Evolutionary conservation across 53 echinoderm and acorn worm genomes (phyloP).

Genomic region (Actinopyga echinites): DNA sequence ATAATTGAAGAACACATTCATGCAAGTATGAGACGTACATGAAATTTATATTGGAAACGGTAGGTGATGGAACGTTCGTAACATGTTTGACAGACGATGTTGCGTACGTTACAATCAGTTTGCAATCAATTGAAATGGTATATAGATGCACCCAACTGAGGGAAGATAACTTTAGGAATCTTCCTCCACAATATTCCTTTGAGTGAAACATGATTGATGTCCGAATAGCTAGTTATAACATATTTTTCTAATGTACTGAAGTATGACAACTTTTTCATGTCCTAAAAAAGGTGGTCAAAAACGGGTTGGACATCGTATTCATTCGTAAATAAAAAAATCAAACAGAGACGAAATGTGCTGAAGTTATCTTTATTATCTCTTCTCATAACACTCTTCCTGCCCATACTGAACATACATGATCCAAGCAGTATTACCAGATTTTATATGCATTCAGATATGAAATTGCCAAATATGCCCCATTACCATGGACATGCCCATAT

Average conservation of each 20-base stretch:
- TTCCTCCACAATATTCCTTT: background rate
- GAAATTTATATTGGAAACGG: background rate
- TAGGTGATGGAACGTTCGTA: constrained; percentile 5
- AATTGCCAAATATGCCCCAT: background rate
- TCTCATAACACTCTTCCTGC: constrained; percentile 9
- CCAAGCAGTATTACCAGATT: background rate
- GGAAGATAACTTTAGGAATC: background rate
- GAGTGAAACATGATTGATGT: constrained; percentile 18
- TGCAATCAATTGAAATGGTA: background rate
- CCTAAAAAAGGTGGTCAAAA: constrained; percentile 5
- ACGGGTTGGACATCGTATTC: background rate
- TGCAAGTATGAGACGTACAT: constrained; percentile 9
- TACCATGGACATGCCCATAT: constrained; percentile 14
- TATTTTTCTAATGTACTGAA: background rate
- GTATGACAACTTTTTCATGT: constrained; percentile 2
- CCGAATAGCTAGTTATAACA: background rate
- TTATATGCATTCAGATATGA: background rate
- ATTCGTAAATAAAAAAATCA: background rate
- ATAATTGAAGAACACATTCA: constrained; percentile 8
- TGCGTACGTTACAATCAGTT: constrained; percentile 15
- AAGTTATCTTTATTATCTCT: constrained; percentile 1
- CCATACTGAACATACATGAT: constrained; percentile 7
- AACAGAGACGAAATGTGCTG: constrained; percentile 15
- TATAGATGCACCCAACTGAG: background rate
- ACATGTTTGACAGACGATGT: constrained; percentile 18